These are phyloP conservation scores for Furnarius figulus DNA, from an alignment of 2,113 vertebrate genomes.

Conservation along the genomic window DNA sequence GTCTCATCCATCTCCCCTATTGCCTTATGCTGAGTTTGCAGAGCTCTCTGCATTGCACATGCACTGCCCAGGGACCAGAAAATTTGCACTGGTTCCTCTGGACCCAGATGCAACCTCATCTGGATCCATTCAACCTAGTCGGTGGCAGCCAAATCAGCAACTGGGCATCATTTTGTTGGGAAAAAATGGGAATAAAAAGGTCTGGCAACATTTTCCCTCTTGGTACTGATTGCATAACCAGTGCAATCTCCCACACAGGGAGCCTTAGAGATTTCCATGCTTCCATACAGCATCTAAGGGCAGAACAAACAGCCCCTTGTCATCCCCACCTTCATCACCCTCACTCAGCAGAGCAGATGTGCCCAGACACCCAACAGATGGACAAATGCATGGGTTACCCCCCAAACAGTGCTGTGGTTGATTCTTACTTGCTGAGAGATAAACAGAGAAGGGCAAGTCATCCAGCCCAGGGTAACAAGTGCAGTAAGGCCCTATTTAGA, in stretches of 20 bases:
- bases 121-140: too few relatives aligned
- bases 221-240: rapidly evolving
- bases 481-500: background rate
- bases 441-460: background rate
- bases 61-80: background rate
- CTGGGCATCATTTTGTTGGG: too few relatives aligned
- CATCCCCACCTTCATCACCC: background rate
- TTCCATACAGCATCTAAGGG: background rate
- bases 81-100: background rate
- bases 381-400: background rate
- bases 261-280: background rate
- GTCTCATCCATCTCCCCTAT: background rate
- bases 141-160: background rate
- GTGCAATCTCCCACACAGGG: background rate
- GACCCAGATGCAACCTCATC: background rate
- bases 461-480: background rate
- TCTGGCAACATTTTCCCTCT: background rate
- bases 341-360: background rate
- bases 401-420: background rate
- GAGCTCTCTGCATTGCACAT: rapidly evolving
- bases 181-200: too few relatives aligned
- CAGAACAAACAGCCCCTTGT: background rate
- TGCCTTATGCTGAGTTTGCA: background rate
- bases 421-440: background rate
- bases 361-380: background rate